phyloP scores from a whole-genome alignment of 2,113 vertebrate species.

The Sminthopsis crassicaudata region DNA sequence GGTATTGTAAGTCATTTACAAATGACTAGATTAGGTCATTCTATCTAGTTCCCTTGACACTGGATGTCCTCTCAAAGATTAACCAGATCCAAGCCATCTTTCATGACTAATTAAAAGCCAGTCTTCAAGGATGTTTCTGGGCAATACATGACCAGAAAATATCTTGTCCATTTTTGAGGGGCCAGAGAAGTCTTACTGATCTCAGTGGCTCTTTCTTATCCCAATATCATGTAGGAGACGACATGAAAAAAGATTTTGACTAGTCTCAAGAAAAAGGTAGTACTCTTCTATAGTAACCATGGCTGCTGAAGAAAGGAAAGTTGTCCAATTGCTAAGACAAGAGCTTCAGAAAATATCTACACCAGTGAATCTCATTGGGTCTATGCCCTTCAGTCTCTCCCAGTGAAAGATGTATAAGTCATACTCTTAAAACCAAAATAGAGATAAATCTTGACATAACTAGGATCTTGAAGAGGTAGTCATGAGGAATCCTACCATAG shows the following conservation, averaged over 20 bases:
- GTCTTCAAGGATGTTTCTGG: not conserved
- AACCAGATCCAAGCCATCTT: not conserved
- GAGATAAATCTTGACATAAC: not conserved
- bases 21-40: too few species aligned
- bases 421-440: not conserved
- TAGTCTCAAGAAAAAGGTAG: not conserved
- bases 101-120: not conserved
- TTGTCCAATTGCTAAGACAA: not conserved
- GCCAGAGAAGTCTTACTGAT: not conserved
- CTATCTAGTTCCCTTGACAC: not conserved
- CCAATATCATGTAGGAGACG: not conserved
- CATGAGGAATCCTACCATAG: not conserved
- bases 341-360: not conserved
- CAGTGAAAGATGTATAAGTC: too few species aligned
- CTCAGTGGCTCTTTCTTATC: not conserved
- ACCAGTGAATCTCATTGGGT: not conserved
- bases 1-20: too few species aligned
- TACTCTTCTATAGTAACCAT: too few species aligned
- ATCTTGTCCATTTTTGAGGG: not conserved
- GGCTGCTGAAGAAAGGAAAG: too few species aligned
- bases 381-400: too few species aligned
- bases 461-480: not conserved
- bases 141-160: not conserved
- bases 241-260: not conserved
- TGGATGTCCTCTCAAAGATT: not conserved